These are phyloP conservation scores for Strix occidentalis DNA, from an alignment of 2,797 vertebrate species.

Conservation along the genomic window DNA sequence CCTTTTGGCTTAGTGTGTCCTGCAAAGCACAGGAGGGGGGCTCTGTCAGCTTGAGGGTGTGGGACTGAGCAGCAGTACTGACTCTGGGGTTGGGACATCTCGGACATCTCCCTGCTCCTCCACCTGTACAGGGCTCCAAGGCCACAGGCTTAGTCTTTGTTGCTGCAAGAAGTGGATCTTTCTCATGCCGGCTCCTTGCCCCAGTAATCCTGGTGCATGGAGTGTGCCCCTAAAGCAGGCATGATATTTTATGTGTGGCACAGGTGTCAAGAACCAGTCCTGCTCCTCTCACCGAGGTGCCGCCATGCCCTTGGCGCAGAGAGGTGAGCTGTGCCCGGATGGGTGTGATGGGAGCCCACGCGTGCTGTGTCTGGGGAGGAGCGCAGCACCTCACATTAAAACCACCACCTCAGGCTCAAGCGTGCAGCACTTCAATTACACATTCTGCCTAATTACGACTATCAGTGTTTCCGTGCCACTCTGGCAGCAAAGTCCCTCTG, in stretches of 20 bases:
- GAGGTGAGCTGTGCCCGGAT: not conserved
- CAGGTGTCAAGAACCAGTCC: not conserved
- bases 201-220: not conserved
- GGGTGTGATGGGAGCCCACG: too few species aligned
- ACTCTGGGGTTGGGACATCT: not conserved
- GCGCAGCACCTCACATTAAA: fast-evolving
- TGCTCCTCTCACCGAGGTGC: not conserved
- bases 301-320: fast-evolving
- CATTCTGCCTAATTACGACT: not conserved
- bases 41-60: not conserved
- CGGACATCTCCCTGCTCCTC: not conserved
- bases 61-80: not conserved
- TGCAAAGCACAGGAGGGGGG: not conserved
- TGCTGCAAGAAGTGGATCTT: not conserved
- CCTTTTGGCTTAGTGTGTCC: not conserved
- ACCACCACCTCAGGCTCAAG: not conserved
- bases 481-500: not conserved
- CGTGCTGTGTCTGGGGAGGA: not conserved
- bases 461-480: fast-evolving
- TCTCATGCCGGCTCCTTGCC: not conserved
- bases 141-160: not conserved
- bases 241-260: not conserved
- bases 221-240: not conserved
- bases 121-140: not conserved
- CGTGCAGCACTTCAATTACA: not conserved